Evolutionary conservation across 2,113 vertebrate genomes (phyloP), one percentile per base, ranked within the genome.

Genomic region (Cyrtonyx montezumae): DNA sequence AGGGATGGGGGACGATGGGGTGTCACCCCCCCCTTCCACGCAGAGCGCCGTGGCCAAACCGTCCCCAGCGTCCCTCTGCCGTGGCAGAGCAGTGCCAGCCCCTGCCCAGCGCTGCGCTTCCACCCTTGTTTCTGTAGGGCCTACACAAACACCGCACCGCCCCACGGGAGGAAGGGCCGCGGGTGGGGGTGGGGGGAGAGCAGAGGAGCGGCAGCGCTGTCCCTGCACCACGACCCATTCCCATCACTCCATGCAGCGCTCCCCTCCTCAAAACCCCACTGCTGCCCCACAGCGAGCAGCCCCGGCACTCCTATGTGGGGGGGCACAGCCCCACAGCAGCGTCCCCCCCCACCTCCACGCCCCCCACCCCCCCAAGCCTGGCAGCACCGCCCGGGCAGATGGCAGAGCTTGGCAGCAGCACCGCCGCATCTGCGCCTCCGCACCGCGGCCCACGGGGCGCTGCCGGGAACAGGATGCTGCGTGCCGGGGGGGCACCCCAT

Each of bases 371-470:
- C 69, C 59, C 75, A 45, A 26, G 75, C 92, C 91, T 94, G 95
- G 95, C 95, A 90, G 91, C 92, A 58, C 92, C 3, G 18, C 3
- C 18, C 71, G 85, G 88, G 53, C 94, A 94, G 94, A 94, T 95
- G 94, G 96, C 94, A 92, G 93, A 8, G 53, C 89, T 94, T 91
- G 94, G 96, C 96, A 95, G 91, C 63, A 75, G 75, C n/a, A 4
- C 49, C 8, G 91, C 45, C 71, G 94, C 93, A 92, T 96, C 96
- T 96, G 93, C 1, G 93, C 89, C 94, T 94, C 80, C 43, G 32
- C 43, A 37, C 89, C 56, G 81, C 93, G 77, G 93, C 93, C 95
- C 93, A 93, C 94, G 73, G 95, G 84, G 85, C 25, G n/a, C 88
- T 75, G 85, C 82, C 34, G 82, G 91, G 94, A 95, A 96, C 96